Evolutionary conservation across 2,113 vertebrate genomes (phyloP).

Genomic region (Zosterops lateralis): DNA sequence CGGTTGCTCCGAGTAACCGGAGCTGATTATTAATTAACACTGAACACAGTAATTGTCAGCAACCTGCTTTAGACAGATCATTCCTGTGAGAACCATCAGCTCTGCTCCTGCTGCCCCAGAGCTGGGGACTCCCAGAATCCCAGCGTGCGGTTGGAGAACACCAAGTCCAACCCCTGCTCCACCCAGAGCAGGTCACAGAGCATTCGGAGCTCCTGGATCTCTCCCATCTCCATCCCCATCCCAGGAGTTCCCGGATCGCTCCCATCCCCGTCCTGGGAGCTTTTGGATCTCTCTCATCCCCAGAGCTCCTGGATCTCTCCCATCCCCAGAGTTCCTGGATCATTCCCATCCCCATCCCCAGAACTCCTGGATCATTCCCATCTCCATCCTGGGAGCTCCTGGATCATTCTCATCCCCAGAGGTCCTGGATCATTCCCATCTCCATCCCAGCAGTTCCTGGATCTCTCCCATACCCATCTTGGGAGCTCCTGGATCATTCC

Average conservation of each 20-base stretch:
- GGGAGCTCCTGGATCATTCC: background rate
- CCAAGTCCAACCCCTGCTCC: background rate
- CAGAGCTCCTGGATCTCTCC: background rate
- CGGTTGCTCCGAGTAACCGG: background rate
- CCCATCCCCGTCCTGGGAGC: background rate
- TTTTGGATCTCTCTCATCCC: too few relatives aligned
- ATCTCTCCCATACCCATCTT: too few relatives aligned
- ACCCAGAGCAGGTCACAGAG: background rate
- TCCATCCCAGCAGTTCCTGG: too few relatives aligned
- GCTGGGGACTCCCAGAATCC: background rate
- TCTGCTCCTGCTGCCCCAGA: background rate
- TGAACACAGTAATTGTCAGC: background rate
- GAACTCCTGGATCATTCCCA: too few relatives aligned
- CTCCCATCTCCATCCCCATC: background rate
- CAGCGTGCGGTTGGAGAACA: background rate
- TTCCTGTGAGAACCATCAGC: accelerated
- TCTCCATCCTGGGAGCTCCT: too few relatives aligned
- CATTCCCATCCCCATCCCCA: background rate
- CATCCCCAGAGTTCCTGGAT: background rate
- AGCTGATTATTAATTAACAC: background rate
- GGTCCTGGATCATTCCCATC: too few relatives aligned
- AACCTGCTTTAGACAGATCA: background rate
- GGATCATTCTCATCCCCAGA: too few relatives aligned
- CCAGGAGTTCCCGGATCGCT: too few relatives aligned
- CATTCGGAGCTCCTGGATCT: background rate